Percentiles rank a stretch among this genome's conserved stretches.
These are phyloP conservation scores for Rapana venosa DNA, from an alignment of 2,888 invertebrate genomes.

Conservation along the genomic window DNA sequence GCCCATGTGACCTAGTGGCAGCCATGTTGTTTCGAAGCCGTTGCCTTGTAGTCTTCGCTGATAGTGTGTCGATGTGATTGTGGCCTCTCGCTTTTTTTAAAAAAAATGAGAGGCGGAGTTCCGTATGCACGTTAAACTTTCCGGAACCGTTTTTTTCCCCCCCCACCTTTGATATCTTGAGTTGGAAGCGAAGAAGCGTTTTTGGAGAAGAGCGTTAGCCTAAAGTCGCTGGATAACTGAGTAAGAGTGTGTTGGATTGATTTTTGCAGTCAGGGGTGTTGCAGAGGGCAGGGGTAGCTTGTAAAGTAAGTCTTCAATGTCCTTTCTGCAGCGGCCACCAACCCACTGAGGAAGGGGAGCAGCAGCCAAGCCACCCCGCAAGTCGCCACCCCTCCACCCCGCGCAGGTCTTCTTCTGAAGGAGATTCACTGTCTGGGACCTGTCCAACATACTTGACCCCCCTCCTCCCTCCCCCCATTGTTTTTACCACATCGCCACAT, in stretches of 20 bases:
- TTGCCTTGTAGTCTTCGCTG: background rate
- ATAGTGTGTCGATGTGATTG: background rate
- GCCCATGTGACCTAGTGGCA: background rate
- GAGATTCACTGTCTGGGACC: background rate
- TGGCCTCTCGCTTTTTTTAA: no score
- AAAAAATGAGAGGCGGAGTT: background rate
- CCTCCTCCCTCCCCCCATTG: no score
- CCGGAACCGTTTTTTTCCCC: background rate
- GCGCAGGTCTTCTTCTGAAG: background rate
- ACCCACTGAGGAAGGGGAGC: background rate
- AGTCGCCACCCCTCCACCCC: background rate
- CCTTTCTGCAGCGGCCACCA: constrained; percentile 20
- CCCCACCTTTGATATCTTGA: background rate
- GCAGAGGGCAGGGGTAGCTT: background rate
- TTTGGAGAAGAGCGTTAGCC: no score
- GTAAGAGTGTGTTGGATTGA: background rate
- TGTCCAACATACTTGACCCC: background rate
- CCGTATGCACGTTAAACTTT: background rate
- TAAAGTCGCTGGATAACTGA: background rate
- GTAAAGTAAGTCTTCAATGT: constrained; percentile 25
- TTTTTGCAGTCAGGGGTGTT: background rate
- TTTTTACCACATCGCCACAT: background rate
- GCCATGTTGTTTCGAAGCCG: background rate
- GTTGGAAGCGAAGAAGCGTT: background rate
- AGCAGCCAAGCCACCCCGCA: background rate